Evolutionary conservation across 2,888 invertebrate species (phyloP), one percentile per base, ranked within the genome.

Genomic region (Hyposoter didymator): DNA sequence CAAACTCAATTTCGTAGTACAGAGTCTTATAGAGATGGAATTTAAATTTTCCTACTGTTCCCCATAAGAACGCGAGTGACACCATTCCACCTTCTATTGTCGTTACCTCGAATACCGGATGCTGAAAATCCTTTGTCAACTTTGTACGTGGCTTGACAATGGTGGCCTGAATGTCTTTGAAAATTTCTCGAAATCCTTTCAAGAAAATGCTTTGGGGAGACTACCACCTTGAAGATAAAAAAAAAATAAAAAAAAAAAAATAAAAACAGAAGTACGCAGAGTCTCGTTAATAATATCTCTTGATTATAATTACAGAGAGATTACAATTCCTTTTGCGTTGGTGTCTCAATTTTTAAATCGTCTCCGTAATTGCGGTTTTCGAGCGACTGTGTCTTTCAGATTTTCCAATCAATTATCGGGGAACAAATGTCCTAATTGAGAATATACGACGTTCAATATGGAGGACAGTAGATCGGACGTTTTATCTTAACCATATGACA

Each of bases 221-320:
- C 1, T 39, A 39, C 10, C 19, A n/a, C 52, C 17, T 52, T 64
- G 6, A 43, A 22, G 19, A 17, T 6, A 17, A 1, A 7, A 3
- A 64, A 7, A 62, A 12, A 7, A n/a, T n/a, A 3, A 64, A 7
- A 62, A 12, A 7, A 17, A 1, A 7, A 3, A 64, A 7, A 62
- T 3, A 7, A 39, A 39, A 66, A 28, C 32, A 62, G 32, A n/a
- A 39, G 35, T 39, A 39, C 6, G n/a, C 39, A 2, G 19, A 66
- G 39, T 66, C 66, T 66, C 39, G 39, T 66, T 39, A 39, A 39
- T 39, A 19, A 66, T 39, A 4, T 12, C 66, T 4, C 32, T 17
- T 17, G 49, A 49, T 32, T 70, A 49, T 70, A 32, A 47, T 32
- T 47, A 70, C 22, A 17, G 70, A 17, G 70, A 22, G 17, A 70